Percentiles rank a stretch among this genome's conserved stretches.
Evolutionary conservation across 2,113 vertebrate species (phyloP).

Genomic region (Macquaria australasica): DNA sequence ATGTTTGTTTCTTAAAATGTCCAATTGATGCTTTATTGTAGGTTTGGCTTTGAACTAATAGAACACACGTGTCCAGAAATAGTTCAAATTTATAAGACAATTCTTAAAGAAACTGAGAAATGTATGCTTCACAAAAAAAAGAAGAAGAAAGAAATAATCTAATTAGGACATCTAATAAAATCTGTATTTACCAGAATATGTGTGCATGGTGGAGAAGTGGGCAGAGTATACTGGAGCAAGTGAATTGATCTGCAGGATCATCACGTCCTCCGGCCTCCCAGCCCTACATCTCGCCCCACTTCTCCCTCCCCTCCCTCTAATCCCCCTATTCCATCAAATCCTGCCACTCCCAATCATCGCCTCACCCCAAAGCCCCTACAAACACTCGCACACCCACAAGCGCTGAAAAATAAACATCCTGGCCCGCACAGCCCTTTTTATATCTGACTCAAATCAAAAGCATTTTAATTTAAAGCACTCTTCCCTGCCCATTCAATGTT

Average conservation of each 20-base stretch:
- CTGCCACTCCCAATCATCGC: conserved; percentile 51
- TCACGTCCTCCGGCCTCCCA: conserved; percentile 26
- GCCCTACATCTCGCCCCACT: conserved; percentile 47
- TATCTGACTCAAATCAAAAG: conserved; percentile 55
- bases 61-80: background rate
- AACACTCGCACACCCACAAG: conserved; percentile 48
- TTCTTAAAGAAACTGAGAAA: background rate
- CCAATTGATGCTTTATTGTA: background rate
- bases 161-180: background rate
- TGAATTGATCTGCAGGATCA: conserved; percentile 19
- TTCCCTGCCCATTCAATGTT: conserved; percentile 5
- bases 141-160: background rate
- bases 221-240: background rate
- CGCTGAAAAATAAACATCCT: conserved; percentile 43
- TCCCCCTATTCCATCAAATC: conserved; percentile 55
- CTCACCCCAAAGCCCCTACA: conserved; percentile 47
- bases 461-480: conserved; percentile 41
- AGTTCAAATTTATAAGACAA: background rate
- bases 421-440: conserved; percentile 10
- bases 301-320: conserved; percentile 33
- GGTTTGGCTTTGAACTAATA: background rate
- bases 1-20: conserved; percentile 1
- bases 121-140: background rate
- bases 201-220: background rate
- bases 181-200: background rate